Evolutionary conservation across 2,113 vertebrate genomes (phyloP).

Genomic region (Microcebus griseorufus): DNA sequence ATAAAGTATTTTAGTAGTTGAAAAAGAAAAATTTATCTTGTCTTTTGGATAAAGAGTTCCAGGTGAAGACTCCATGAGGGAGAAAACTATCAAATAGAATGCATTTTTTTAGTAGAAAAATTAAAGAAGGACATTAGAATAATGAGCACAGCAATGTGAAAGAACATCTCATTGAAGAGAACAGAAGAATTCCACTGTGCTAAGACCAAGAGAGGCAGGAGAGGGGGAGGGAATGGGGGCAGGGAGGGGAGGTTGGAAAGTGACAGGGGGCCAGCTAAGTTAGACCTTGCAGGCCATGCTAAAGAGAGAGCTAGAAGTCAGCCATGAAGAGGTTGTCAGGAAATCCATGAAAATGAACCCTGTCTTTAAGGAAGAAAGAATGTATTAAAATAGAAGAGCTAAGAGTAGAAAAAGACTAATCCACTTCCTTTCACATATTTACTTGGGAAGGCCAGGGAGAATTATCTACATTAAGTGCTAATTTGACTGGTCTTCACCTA

Average conservation of each 20-base stretch:
- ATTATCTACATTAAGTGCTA: not conserved
- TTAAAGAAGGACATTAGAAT: not conserved
- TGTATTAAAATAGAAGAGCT: not conserved
- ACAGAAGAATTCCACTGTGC: not conserved
- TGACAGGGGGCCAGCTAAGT: not conserved
- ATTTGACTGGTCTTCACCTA: conserved; percentile 35
- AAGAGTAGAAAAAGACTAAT: not conserved
- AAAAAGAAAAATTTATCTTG: not conserved
- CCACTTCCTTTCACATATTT: conserved; percentile 34
- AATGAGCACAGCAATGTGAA: not conserved
- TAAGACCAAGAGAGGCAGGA: not conserved
- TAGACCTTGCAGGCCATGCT: not conserved
- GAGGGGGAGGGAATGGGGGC: too few relatives aligned
- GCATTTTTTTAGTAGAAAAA: not conserved
- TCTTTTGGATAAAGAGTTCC: not conserved
- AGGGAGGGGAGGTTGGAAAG: not conserved
- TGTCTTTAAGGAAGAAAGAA: not conserved
- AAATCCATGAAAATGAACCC: conserved; percentile 23
- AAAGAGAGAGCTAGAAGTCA: not conserved
- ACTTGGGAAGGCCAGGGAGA: not conserved
- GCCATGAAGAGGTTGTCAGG: not conserved
- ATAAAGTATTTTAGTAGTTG: not conserved
- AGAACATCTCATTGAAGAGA: not conserved
- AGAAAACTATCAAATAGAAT: not conserved
- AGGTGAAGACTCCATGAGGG: not conserved